Percentiles rank a stretch among this genome's conserved stretches.
phyloP scores from a whole-genome alignment of 2,113 vertebrate species.

The Eudyptes chrysolophus region DNA sequence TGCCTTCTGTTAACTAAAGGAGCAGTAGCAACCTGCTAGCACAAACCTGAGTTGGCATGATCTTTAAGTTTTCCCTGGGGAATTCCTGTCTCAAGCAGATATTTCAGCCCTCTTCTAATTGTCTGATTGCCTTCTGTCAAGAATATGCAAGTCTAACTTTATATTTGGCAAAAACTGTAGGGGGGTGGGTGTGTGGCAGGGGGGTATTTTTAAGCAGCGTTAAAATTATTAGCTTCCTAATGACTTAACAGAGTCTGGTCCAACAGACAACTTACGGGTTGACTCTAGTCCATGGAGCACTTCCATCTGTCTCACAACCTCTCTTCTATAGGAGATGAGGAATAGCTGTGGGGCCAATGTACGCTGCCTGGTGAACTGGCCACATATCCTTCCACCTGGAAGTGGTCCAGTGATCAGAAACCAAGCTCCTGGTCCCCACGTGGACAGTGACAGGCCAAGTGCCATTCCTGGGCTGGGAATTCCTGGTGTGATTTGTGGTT shows the following conservation, averaged over 20 bases:
- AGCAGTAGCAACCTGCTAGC: neutral
- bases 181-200: neutral
- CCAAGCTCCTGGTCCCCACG: neutral
- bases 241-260: neutral
- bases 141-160: neutral
- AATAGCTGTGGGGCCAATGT: neutral
- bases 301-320: neutral
- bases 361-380: neutral
- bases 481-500: neutral
- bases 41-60: neutral
- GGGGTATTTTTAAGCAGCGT: neutral
- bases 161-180: neutral
- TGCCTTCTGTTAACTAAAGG: neutral
- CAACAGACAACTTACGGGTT: neutral
- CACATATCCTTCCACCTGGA: neutral
- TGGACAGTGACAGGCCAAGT: accelerated
- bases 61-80: neutral
- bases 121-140: neutral
- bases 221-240: slow-evolving; percentile 16
- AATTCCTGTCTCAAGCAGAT: neutral
- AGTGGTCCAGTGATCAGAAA: neutral
- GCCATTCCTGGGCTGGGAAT: neutral
- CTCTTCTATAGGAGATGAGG: neutral
- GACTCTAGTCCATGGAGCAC: accelerated
- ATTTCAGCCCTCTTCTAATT: neutral